Conservation (phyloP, 2,113 vertebrate genomes). For the Morone saxatilis region DNA sequence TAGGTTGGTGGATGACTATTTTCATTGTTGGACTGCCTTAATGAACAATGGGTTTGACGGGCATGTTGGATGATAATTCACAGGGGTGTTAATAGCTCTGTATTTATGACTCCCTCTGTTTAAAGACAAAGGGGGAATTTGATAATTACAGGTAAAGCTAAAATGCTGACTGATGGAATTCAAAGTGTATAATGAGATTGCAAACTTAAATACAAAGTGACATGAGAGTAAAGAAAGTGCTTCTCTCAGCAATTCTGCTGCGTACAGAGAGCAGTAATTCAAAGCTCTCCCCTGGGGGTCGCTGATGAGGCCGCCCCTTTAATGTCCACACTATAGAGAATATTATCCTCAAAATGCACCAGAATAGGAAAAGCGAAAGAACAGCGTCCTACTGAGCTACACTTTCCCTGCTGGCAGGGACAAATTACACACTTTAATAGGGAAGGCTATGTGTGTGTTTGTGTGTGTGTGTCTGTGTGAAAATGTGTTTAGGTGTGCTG, state of each 20-base stretch:
- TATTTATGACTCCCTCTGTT: not conserved
- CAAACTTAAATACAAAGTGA: slow-evolving; percentile 25
- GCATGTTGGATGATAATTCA: not conserved
- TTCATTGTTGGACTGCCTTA: not conserved
- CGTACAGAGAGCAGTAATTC: slow-evolving; percentile 36
- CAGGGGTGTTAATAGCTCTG: not conserved
- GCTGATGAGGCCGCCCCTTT: slow-evolving; percentile 40
- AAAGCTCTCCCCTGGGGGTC: slow-evolving; percentile 43
- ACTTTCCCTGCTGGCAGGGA: slow-evolving; percentile 28
- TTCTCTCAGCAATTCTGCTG: slow-evolving; percentile 39
- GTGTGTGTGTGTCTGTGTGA: not conserved
- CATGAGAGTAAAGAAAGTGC: slow-evolving; percentile 49
- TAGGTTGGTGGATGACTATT: not conserved
- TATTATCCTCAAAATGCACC: slow-evolving; percentile 32
- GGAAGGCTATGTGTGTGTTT: not conserved
- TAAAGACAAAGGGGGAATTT: slow-evolving; percentile 28
- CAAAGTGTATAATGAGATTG: slow-evolving; percentile 27
- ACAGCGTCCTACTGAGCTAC: slow-evolving; percentile 33
- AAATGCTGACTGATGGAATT: slow-evolving; percentile 47
- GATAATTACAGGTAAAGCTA: slow-evolving; percentile 18
- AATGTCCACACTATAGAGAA: slow-evolving; percentile 32
- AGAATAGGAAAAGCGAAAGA: slow-evolving; percentile 23
- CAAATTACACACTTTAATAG: slow-evolving; percentile 32
- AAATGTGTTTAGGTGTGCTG: not conserved
- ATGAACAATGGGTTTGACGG: not conserved